Evolutionary conservation across 2,888 invertebrate genomes (phyloP), one percentile per base, ranked within the genome.

Genomic region (Orthosia gothica): DNA sequence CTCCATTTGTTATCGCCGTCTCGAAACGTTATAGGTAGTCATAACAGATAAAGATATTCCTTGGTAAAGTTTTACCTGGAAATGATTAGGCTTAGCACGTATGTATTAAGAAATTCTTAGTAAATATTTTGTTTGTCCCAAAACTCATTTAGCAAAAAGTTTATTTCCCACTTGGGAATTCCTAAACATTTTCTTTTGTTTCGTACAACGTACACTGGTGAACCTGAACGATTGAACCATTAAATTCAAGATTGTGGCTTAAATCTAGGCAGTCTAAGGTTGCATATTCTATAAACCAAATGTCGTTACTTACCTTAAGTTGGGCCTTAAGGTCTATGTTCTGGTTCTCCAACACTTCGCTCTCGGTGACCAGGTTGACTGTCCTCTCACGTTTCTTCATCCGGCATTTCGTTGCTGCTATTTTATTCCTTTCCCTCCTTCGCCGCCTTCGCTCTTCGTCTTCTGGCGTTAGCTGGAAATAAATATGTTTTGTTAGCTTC

Each of bases 391-490:
- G 98, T 93, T 99, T 99, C 97, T 99, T 99, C 97, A 99, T 97
- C 85, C 99, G 97, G 92, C 99, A 99, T 94, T 99, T 99, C 16
- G 99, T 99, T 76, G 99, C 99, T 68, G 99, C 99, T 83, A 99
- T 98, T 96, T 99, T 99, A 94, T 99, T 99, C 87, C 99, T 97
- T 94, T 99, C 99, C 89, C 99, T 97, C 90, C 99, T 97, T 74
- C 99, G 97, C 76, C 98, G 97, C 74, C 99, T 97, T 52, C 99
- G 97, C 91, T 99, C 99, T 95, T 99, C 99, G 91, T 99, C 99
- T 96, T 99, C 99, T 65, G 98, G 98, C 15, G 99, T 99, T 84
- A 99, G 95, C 98, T 98, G 95, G 2, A 76, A 71, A 68, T 7
- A 52, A 66, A 71, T 3, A 64, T 20, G 0, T 47, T 69, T 63